phyloP scores from a whole-genome alignment of 2,113 vertebrate genomes.

The Colinus virginianus region DNA sequence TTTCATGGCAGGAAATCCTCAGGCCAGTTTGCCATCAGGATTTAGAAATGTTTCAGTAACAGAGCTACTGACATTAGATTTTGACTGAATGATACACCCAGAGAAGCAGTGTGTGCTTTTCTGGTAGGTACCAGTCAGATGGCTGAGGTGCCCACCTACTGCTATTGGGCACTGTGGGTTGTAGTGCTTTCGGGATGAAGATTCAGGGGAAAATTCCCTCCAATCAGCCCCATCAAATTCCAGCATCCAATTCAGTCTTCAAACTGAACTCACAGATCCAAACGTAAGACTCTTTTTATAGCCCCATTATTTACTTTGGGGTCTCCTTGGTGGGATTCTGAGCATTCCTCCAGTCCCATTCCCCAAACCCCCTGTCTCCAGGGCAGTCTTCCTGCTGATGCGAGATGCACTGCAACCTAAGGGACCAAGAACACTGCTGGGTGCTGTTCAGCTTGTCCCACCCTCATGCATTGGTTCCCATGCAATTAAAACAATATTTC shows the following conservation, averaged over 20 bases:
- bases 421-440: background rate
- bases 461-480: background rate
- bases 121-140: background rate
- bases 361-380: background rate
- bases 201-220: background rate
- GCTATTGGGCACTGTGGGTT: rapidly evolving
- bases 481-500: background rate
- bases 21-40: slow-evolving; percentile 48
- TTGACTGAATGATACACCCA: background rate
- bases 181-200: background rate
- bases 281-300: background rate
- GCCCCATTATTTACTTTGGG: background rate
- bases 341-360: background rate
- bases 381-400: background rate
- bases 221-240: background rate
- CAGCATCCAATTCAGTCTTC: background rate
- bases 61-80: slow-evolving; percentile 2
- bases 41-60: slow-evolving; percentile 6
- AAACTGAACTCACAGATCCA: background rate
- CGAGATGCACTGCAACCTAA: background rate
- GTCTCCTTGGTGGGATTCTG: background rate
- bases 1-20: slow-evolving; percentile 65
- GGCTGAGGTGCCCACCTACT: background rate
- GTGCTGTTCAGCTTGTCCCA: background rate
- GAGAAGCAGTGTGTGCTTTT: background rate